Evolutionary conservation across 2,888 invertebrate genomes (phyloP), one percentile per base, ranked within the genome.

Genomic region (Crossocerus cetratus): DNA sequence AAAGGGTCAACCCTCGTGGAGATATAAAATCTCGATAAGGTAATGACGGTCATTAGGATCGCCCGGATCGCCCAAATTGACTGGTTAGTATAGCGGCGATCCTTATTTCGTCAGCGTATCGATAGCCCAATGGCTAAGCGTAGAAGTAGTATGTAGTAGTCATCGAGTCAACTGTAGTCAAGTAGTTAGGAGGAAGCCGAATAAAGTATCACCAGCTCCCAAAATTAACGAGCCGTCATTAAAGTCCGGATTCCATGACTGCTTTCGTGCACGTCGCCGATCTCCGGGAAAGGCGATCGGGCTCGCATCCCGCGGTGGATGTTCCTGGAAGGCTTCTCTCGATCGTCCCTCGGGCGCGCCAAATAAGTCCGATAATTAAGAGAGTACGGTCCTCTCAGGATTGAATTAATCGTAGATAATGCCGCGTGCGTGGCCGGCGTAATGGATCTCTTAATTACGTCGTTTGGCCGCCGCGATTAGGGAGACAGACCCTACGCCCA

Each of bases 401-500:
- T 72, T 69, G 67, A 75, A 81, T 81, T 77, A 78, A 77, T 76
- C 76, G 78, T 70, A 68, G 70, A 74, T 76, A 74, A 76, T 72
- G 54, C 58, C 14, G 49, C 65, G 49, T 55, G 53, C 67, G 64
- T 64, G 68, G 65, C 62, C 66, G 63, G 66, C 71, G 76, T 84
- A 86, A 86, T 84, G 83, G 80, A 78, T 84, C 82, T 81, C 81
- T 85, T 84, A 85, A 86, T 87, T 85, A 84, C 61, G 74, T 74
- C 80, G 83, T 84, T 83, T 84, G 74, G 80, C 80, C 75, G 65
- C 56, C 66, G 61, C 77, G 82, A 82, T 83, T 84, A 82, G 80
- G 69, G 14, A 32, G 32, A 81, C 82, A 73, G 67, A 20, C 61
- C 66, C 71, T 80, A 81, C 77, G 57, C 62, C 55, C 65, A 45